These are phyloP conservation scores for Steinernema carpocapsae DNA, from an alignment of 2,888 invertebrate genomes.

Conservation along the genomic window DNA sequence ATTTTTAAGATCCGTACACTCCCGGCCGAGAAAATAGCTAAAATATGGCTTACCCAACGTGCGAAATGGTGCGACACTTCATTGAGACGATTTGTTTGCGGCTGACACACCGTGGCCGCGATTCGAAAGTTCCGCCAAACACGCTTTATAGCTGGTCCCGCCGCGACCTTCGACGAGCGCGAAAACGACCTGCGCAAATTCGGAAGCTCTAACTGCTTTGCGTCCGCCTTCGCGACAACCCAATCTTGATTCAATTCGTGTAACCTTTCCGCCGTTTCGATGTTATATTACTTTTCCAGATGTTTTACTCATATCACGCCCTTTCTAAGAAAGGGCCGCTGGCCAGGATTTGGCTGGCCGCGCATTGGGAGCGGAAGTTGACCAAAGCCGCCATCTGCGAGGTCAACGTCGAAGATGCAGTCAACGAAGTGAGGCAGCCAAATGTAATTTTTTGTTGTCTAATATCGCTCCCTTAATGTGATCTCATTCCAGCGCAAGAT, in stretches of 20 bases:
- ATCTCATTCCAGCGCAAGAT: conserved; percentile 81
- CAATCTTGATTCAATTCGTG: not conserved
- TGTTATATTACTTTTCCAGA: conserved; percentile 69
- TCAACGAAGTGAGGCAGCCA: conserved; percentile 97
- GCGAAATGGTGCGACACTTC: too few relatives aligned
- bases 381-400: conserved; percentile 99
- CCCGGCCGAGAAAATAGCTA: too few relatives aligned
- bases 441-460: conserved; percentile 74
- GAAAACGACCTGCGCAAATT: conserved; percentile 22
- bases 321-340: conserved; percentile 98
- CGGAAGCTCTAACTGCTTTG: not conserved
- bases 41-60: too few relatives aligned
- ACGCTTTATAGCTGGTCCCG: not conserved
- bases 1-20: too few relatives aligned
- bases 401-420: conserved; percentile 96
- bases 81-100: too few relatives aligned
- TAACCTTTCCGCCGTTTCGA: not conserved
- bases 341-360: conserved; percentile 99
- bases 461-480: too few relatives aligned
- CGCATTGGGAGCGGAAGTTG: conserved; percentile 99
- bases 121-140: too few relatives aligned
- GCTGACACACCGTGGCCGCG: too few relatives aligned
- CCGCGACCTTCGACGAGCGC: not conserved
- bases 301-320: conserved; percentile 99
- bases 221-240: not conserved